A percentile compares a stretch with the other conserved stretches of the same genome.
These are phyloP conservation scores for Autographa gamma DNA, from an alignment of 2,888 invertebrate species.

Conservation along the genomic window DNA sequence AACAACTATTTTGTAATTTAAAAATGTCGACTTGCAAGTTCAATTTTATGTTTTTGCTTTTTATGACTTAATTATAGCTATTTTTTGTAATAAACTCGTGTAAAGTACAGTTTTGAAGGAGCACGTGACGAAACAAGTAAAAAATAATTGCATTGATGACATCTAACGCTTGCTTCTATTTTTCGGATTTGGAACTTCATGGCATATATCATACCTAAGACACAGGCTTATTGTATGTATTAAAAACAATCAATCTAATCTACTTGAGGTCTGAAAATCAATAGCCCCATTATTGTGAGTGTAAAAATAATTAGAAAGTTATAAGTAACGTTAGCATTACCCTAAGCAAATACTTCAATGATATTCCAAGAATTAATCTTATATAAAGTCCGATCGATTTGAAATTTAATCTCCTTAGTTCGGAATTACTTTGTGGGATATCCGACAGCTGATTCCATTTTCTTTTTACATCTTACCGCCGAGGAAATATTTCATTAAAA, in stretches of 20 bases:
- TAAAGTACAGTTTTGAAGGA: background rate
- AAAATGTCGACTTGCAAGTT: background rate
- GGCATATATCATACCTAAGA: too few species aligned
- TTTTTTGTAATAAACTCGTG: background rate
- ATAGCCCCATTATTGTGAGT: too few species aligned
- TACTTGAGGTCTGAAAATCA: too few species aligned
- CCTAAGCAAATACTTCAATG: background rate
- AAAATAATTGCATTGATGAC: too few species aligned
- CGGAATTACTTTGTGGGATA: constrained; percentile 8
- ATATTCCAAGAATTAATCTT: background rate
- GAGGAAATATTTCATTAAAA: constrained; percentile 30
- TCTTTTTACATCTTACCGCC: constrained; percentile 26
- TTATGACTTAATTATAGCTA: background rate
- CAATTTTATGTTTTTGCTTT: background rate
- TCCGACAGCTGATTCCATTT: constrained; percentile 33
- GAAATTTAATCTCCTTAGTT: constrained; percentile 19
- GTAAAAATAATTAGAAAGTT: background rate
- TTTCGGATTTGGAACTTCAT: too few species aligned
- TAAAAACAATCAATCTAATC: too few species aligned
- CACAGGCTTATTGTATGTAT: too few species aligned
- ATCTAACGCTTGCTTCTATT: too few species aligned
- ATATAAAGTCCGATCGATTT: background rate
- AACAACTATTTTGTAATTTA: background rate
- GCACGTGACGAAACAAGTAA: background rate
- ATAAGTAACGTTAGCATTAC: background rate